Evolutionary conservation across 2,797 vertebrate genomes (phyloP).

Genomic region (Oreochromis mossambicus): DNA sequence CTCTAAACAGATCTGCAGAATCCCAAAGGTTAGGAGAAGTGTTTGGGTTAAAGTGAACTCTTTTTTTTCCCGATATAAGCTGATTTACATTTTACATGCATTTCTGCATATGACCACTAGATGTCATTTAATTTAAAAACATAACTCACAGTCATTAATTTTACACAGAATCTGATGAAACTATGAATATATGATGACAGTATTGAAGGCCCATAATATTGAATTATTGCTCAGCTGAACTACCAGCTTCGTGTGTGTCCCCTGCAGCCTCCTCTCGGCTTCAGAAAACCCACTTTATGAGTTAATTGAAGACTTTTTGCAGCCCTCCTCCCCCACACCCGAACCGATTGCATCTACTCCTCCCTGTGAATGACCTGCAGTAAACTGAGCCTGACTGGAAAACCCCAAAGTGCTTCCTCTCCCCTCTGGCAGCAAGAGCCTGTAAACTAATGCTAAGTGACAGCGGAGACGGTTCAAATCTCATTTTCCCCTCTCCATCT

Average conservation of each 20-base stretch:
- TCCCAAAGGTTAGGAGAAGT: neutral
- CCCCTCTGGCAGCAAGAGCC: neutral
- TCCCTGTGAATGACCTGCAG: constrained; percentile 9
- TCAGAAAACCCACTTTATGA: neutral
- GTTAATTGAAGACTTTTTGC: neutral
- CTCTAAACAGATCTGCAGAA: neutral
- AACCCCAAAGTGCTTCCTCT: constrained; percentile 56
- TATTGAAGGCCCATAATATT: neutral
- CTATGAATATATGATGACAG: neutral
- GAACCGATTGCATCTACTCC: neutral
- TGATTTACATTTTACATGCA: neutral
- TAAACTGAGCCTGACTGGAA: constrained; percentile 50
- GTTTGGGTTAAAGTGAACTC: neutral
- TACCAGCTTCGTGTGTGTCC: neutral
- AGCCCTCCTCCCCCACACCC: neutral
- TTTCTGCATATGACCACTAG: neutral
- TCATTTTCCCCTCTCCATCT: constrained; percentile 30
- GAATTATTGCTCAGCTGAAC: neutral
- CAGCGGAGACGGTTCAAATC: constrained; percentile 48
- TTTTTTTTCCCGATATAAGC: fast-evolving
- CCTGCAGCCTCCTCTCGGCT: neutral
- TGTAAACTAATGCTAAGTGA: constrained; percentile 54
- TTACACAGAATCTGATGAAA: neutral
- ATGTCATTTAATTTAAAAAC: neutral
- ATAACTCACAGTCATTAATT: neutral